Evolutionary conservation across 2,797 vertebrate species (phyloP).

Genomic region (Hypotaenidia philippensis): DNA sequence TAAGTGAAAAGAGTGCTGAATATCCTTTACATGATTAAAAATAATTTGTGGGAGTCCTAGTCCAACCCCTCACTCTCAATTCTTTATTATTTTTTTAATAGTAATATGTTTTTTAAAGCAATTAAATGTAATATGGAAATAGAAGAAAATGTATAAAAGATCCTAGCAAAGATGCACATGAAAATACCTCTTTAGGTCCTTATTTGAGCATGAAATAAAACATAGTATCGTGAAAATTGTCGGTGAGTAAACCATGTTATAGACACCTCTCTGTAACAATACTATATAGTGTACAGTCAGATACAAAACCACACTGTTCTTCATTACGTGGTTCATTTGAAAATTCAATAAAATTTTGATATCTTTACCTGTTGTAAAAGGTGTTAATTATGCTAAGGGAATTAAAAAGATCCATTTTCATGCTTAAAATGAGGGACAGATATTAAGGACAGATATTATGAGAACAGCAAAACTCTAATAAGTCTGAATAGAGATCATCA

Average conservation of each 20-base stretch:
- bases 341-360: background rate
- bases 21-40: background rate
- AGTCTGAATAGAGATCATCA: background rate
- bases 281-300: background rate
- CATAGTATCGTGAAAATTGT: background rate
- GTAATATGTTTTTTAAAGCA: background rate
- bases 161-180: background rate
- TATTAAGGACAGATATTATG: background rate
- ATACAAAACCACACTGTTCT: background rate
- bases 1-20: background rate
- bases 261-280: background rate
- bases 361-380: background rate
- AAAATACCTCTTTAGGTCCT: background rate
- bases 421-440: background rate
- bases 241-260: background rate
- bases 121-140: background rate
- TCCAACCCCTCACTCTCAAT: background rate
- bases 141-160: background rate
- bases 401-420: background rate
- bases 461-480: background rate
- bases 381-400: background rate
- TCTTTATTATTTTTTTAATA: background rate
- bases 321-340: rapidly evolving
- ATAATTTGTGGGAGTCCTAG: background rate
- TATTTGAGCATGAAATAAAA: background rate